Percentiles rank a stretch among this genome's conserved stretches.
Evolutionary conservation across 2,113 vertebrate genomes (phyloP).

Genomic region (Lepisosteus oculatus): DNA sequence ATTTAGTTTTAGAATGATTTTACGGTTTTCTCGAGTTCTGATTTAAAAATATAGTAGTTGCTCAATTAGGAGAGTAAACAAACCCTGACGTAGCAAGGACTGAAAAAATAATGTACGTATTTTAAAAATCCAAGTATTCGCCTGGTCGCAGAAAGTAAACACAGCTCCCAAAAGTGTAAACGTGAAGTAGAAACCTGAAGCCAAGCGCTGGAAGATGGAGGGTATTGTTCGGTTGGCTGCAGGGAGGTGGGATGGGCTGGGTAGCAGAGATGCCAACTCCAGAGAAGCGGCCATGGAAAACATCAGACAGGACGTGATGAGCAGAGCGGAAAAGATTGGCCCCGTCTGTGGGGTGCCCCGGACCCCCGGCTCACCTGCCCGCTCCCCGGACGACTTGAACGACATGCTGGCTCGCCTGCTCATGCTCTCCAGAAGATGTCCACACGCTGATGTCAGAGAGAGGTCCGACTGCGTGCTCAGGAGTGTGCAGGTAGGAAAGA

Average conservation of each 20-base stretch:
- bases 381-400: slow-evolving; percentile 67
- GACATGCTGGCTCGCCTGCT: slow-evolving; percentile 79
- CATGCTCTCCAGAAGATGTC: slow-evolving; percentile 87
- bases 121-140: no score
- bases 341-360: slow-evolving; percentile 34
- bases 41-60: no score
- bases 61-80: no score
- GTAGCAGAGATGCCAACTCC: slow-evolving; percentile 70
- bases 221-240: slow-evolving; percentile 61
- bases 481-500: slow-evolving; percentile 75
- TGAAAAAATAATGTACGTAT: no score
- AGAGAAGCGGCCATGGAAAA: slow-evolving; percentile 75
- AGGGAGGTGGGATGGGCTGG: slow-evolving; percentile 78
- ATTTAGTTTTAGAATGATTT: no score
- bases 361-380: slow-evolving; percentile 20
- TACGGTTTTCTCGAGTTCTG: no score
- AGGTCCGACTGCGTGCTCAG: slow-evolving; percentile 71
- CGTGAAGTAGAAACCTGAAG: not conserved
- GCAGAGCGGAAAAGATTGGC: slow-evolving; percentile 61
- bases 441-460: slow-evolving; percentile 80
- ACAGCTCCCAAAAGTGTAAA: not conserved
- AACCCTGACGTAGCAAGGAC: no score
- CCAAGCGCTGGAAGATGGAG: slow-evolving; percentile 63
- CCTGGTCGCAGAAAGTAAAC: not conserved
- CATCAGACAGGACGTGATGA: slow-evolving; percentile 75